A percentile compares a stretch with the other conserved stretches of the same genome.
Evolutionary conservation across 2,888 invertebrate species (phyloP).

Genomic region (Listrodromus nycthemerus): DNA sequence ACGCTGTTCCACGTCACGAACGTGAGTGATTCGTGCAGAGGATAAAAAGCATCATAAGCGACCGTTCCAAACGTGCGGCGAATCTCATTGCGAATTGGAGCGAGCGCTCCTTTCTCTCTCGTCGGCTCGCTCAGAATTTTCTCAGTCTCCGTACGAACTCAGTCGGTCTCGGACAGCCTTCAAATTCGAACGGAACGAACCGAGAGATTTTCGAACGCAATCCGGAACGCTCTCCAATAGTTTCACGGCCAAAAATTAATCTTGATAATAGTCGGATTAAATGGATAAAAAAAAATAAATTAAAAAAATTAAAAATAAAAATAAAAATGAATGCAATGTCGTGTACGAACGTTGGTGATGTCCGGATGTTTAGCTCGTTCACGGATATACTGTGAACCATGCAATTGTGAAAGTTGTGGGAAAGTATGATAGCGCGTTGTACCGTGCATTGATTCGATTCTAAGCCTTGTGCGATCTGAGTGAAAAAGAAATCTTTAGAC

Average conservation of each 20-base stretch:
- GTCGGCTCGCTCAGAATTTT: slow-evolving; percentile 48
- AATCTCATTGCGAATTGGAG: slow-evolving; percentile 68
- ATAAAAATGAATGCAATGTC: not conserved
- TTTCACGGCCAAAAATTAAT: not conserved
- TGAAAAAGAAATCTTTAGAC: not conserved
- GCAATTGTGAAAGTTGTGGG: not conserved
- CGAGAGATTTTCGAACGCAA: slow-evolving; percentile 1
- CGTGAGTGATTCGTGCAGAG: slow-evolving; percentile 11
- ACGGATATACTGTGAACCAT: not conserved
- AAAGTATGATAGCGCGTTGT: not conserved
- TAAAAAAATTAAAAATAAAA: not conserved
- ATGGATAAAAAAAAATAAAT: not conserved
- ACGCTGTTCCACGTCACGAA: slow-evolving; percentile 1
- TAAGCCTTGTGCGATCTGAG: not conserved
- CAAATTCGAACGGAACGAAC: slow-evolving; percentile 48
- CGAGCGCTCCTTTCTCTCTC: slow-evolving; percentile 70
- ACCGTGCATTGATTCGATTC: not conserved
- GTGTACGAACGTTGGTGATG: not conserved
- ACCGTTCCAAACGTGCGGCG: slow-evolving; percentile 48
- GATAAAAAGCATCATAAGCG: not conserved
- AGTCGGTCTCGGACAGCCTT: slow-evolving; percentile 57
- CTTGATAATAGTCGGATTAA: not conserved
- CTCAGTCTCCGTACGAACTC: slow-evolving; percentile 40
- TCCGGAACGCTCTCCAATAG: not conserved
- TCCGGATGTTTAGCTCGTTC: not conserved